Percentiles rank a stretch among this genome's conserved stretches.
phyloP scores from a whole-genome alignment of 35 echinoderm and acorn worm species.

The Strongylocentrotus purpuratus region DNA sequence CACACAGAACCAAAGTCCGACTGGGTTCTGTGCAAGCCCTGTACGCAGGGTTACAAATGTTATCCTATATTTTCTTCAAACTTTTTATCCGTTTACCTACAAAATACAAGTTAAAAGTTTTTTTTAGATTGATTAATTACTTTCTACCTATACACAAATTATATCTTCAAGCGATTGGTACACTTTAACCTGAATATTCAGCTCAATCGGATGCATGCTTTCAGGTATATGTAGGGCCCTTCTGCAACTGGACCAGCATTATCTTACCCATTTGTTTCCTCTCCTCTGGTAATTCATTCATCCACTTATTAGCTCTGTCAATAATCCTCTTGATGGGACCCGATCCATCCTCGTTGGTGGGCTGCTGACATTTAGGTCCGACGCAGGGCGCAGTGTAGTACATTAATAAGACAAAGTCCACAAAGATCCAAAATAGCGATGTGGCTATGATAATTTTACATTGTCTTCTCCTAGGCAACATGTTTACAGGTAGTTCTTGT shows the following conservation, averaged over 20 bases:
- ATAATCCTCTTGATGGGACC: constrained; percentile 78
- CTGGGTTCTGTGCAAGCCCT: no score
- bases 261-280: constrained; percentile 90
- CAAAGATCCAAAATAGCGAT: constrained; percentile 86
- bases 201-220: no score
- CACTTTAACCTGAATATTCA: no score
- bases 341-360: constrained; percentile 7
- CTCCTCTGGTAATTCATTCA: constrained; percentile 86
- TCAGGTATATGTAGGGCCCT: no score
- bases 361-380: constrained; percentile 70
- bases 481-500: constrained; percentile 3
- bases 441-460: constrained; percentile 99
- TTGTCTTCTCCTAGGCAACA: constrained; percentile 79
- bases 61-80: no score
- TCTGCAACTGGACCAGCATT: neutral
- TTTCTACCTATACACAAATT: no score
- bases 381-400: constrained; percentile 95
- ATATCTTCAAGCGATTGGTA: no score
- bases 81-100: no score
- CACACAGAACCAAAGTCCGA: no score
- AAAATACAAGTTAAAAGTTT: no score
- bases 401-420: constrained; percentile 83
- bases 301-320: constrained; percentile 95
- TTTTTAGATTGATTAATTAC: no score
- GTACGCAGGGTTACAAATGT: no score